phyloP scores from a whole-genome alignment of 1,140 invertebrate species.

The Trichonephila inaurata region DNA sequence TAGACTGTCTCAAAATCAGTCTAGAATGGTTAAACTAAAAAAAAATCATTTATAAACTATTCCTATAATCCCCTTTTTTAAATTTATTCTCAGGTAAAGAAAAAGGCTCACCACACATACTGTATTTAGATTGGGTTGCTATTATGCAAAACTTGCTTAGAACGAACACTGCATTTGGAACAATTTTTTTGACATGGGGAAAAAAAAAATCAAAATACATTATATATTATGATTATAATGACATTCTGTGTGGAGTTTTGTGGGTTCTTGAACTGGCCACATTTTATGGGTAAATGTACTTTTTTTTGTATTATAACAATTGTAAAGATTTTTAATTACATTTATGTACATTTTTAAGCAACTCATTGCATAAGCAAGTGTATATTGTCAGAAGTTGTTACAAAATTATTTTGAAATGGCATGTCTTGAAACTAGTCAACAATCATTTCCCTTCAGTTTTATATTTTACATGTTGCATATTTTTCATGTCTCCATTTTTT shows the following conservation, averaged over 20 bases:
- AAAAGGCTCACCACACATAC: too few relatives aligned
- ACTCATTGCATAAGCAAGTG: constrained; percentile 28
- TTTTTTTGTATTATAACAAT: constrained; percentile 30
- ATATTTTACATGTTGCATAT: constrained; percentile 14
- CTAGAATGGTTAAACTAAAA: too few relatives aligned
- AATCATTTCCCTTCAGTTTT: constrained; percentile 7
- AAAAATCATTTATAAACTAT: too few relatives aligned
- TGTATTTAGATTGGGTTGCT: too few relatives aligned
- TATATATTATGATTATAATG: background rate
- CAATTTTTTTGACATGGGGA: background rate
- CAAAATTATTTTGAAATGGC: constrained; percentile 34
- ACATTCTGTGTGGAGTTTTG: background rate
- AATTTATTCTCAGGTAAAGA: too few relatives aligned
- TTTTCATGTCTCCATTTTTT: constrained; percentile 33
- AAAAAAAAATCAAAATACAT: constrained; percentile 33
- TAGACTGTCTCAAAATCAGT: too few relatives aligned
- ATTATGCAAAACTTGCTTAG: too few relatives aligned
- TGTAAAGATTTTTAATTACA: constrained; percentile 46
- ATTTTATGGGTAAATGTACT: constrained; percentile 29
- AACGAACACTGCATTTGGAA: too few relatives aligned
- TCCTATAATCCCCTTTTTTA: too few relatives aligned
- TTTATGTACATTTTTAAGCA: constrained; percentile 31
- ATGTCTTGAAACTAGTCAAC: constrained; percentile 54
- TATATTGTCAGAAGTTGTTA: background rate
- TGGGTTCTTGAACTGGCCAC: constrained; percentile 24